These are phyloP conservation scores for Odontesthes bonariensis DNA, from an alignment of 2,113 vertebrate genomes.

Conservation along the genomic window DNA sequence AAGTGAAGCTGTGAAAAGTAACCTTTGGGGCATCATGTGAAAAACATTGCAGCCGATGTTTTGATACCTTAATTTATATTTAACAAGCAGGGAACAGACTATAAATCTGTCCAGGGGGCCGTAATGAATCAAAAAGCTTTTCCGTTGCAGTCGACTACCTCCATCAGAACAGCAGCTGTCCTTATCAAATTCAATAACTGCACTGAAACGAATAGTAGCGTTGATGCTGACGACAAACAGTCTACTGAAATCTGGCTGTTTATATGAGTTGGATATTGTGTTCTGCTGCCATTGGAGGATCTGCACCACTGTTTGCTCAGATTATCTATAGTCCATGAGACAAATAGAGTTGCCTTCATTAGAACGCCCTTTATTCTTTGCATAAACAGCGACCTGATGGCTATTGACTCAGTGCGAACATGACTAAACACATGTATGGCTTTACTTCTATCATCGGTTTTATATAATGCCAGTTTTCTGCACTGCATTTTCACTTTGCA, in stretches of 20 bases:
- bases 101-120: slow-evolving; percentile 1
- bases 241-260: slow-evolving; percentile 32
- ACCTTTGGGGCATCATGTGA: slow-evolving; percentile 13
- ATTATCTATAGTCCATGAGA: slow-evolving; percentile 29
- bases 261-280: slow-evolving; percentile 33
- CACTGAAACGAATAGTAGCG: slow-evolving; percentile 32
- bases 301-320: slow-evolving; percentile 32
- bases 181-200: slow-evolving; percentile 39
- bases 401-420: slow-evolving; percentile 18
- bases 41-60: slow-evolving; percentile 36
- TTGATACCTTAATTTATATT: slow-evolving; percentile 47
- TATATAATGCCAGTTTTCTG: neutral
- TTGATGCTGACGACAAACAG: slow-evolving; percentile 4
- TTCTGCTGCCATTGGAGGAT: slow-evolving; percentile 18
- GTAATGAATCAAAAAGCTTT: slow-evolving; percentile 25
- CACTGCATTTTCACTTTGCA: neutral
- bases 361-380: slow-evolving; percentile 43
- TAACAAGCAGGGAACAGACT: slow-evolving; percentile 15
- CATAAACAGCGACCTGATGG: slow-evolving; percentile 40
- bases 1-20: slow-evolving; percentile 10
- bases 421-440: neutral
- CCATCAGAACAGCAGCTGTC: slow-evolving; percentile 38
- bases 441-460: neutral
- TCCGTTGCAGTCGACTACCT: slow-evolving; percentile 32
- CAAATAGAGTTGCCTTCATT: slow-evolving; percentile 20